Percentiles rank a stretch among this genome's conserved stretches.
phyloP scores from a whole-genome alignment of 2,113 vertebrate species.

The Periophthalmodon schlosseri region DNA sequence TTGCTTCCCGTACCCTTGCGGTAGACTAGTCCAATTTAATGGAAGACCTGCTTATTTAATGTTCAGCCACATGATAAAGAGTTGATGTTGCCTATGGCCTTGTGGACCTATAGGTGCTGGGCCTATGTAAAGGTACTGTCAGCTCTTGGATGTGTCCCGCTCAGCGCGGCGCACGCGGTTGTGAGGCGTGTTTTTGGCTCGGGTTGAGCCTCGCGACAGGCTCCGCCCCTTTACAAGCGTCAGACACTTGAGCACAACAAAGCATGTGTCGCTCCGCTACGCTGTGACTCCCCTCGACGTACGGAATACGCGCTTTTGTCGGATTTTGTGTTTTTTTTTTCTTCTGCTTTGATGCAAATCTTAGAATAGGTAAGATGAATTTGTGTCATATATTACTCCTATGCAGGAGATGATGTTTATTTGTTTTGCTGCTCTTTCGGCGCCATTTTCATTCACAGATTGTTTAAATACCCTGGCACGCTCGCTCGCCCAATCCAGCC shows the following conservation, averaged over 20 bases:
- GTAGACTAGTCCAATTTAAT: no score
- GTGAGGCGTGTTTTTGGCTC: constrained; percentile 15
- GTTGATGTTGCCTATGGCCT: not conserved
- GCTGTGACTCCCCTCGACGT: constrained; percentile 49
- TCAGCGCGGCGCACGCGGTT: not conserved
- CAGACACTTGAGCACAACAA: constrained; percentile 72
- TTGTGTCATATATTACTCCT: not conserved
- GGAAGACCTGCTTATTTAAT: no score
- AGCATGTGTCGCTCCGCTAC: constrained; percentile 66
- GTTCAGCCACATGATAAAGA: not conserved
- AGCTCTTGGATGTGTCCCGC: not conserved
- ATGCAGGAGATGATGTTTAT: constrained; percentile 47
- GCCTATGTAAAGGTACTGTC: not conserved
- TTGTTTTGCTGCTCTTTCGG: constrained; percentile 71
- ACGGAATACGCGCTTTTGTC: constrained; percentile 44
- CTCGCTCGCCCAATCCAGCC: constrained; percentile 28
- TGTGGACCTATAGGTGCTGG: not conserved
- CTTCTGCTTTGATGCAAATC: constrained; percentile 50
- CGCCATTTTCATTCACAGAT: constrained; percentile 75
- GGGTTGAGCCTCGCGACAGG: constrained; percentile 28
- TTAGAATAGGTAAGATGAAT: constrained; percentile 67
- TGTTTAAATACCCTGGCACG: constrained; percentile 70
- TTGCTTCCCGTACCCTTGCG: no score
- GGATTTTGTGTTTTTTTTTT: constrained; percentile 19
- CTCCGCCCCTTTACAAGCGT: constrained; percentile 77